Percentiles rank a stretch among this genome's conserved stretches.
These are phyloP conservation scores for Leptogaster cylindrica DNA, from an alignment of 2,888 invertebrate species.

Conservation along the genomic window DNA sequence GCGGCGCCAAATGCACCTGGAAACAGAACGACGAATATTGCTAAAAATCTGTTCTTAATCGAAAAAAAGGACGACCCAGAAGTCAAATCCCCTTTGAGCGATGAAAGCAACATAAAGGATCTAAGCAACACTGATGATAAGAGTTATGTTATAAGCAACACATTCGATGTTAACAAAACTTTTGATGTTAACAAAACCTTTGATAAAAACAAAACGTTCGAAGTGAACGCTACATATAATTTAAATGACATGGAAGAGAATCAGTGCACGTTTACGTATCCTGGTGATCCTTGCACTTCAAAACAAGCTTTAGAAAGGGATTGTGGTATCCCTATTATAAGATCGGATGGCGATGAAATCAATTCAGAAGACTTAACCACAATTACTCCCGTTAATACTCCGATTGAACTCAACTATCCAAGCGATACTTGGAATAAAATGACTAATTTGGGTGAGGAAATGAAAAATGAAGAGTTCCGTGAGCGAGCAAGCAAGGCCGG, in stretches of 20 bases:
- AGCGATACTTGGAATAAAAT: conserved; percentile 49
- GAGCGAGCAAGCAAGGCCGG: conserved; percentile 35
- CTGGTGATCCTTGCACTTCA: conserved; percentile 47
- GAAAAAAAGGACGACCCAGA: background rate
- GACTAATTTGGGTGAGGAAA: conserved; percentile 35
- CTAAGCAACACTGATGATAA: too few relatives aligned
- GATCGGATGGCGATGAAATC: conserved; percentile 49
- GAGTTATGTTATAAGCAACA: too few relatives aligned
- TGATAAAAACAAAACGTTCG: conserved; percentile 44
- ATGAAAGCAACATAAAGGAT: too few relatives aligned
- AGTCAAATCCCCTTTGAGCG: background rate
- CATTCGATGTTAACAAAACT: conserved; percentile 18
- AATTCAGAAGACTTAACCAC: conserved; percentile 50
- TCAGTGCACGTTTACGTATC: conserved; percentile 26
- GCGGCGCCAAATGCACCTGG: background rate
- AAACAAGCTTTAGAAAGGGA: conserved; percentile 47
- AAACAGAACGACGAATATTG: background rate
- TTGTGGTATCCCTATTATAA: conserved; percentile 45
- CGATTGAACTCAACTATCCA: conserved; percentile 50
- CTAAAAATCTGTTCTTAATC: background rate
- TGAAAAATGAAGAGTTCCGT: conserved; percentile 9
- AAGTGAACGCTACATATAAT: conserved; percentile 44
- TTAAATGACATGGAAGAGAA: conserved; percentile 5
- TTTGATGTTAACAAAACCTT: conserved; percentile 44
- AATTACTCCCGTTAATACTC: conserved; percentile 51